Percentiles rank a stretch among this genome's conserved stretches.
phyloP scores from a whole-genome alignment of 2,113 vertebrate genomes.

The Oceanites oceanicus region DNA sequence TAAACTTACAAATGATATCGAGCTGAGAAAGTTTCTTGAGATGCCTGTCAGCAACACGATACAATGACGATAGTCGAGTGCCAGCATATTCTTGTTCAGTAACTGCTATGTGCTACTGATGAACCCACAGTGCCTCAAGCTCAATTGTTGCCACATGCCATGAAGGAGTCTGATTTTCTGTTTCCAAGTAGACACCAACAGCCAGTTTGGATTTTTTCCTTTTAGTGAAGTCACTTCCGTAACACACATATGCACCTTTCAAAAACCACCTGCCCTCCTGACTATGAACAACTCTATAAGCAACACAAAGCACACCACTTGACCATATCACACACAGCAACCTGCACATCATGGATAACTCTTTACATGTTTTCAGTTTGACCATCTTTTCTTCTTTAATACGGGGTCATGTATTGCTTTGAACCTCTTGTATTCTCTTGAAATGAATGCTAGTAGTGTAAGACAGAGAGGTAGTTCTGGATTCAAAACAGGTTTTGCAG shows the following conservation, averaged over 20 bases:
- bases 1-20: neutral
- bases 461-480: neutral
- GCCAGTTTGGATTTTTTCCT: neutral
- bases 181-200: neutral
- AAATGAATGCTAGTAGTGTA: neutral
- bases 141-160: neutral
- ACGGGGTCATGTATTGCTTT: neutral
- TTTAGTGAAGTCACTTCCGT: neutral
- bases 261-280: neutral
- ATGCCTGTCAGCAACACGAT: neutral
- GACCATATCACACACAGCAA: neutral
- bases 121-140: neutral
- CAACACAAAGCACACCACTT: neutral
- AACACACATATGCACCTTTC: accelerated
- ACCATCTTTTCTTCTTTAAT: neutral
- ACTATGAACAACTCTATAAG: neutral
- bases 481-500: neutral
- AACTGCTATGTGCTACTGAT: neutral
- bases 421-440: neutral
- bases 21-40: neutral
- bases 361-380: neutral
- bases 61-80: neutral
- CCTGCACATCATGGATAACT: neutral
- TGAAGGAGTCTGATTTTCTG: neutral
- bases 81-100: neutral